A percentile compares a stretch with the other conserved stretches of the same genome.
phyloP scores from a whole-genome alignment of 2,888 invertebrate species.

The Erebia aethiops region DNA sequence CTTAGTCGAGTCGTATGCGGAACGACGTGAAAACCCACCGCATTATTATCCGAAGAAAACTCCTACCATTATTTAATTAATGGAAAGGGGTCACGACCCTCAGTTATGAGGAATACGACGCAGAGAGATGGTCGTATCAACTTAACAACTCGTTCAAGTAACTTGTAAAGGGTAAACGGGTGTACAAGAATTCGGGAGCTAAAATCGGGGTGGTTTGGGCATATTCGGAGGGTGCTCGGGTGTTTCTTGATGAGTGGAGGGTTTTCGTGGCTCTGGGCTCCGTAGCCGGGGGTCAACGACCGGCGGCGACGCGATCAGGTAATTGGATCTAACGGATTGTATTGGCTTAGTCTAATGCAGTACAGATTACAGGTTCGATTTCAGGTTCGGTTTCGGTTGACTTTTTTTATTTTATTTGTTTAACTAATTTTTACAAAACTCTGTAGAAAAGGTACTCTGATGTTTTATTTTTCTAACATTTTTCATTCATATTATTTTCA shows the following conservation, averaged over 20 bases:
- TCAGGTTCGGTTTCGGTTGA: slow-evolving; percentile 3
- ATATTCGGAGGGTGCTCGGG: slow-evolving; percentile 70
- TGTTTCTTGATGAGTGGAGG: slow-evolving; percentile 79
- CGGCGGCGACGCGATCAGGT: slow-evolving; percentile 76
- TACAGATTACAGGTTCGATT: slow-evolving; percentile 17
- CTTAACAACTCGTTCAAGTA: slow-evolving; percentile 10
- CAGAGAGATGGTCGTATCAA: too few relatives aligned
- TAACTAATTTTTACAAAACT: not conserved
- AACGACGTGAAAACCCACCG: too few relatives aligned
- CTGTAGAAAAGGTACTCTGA: too few relatives aligned
- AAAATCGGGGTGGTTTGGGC: slow-evolving; percentile 71
- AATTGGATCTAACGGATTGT: slow-evolving; percentile 61
- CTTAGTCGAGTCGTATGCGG: too few relatives aligned
- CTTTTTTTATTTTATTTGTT: slow-evolving; percentile 9
- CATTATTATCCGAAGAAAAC: too few relatives aligned
- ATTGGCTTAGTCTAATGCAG: slow-evolving; percentile 25
- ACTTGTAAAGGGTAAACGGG: slow-evolving; percentile 37
- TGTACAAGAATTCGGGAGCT: slow-evolving; percentile 76
- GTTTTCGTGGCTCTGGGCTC: slow-evolving; percentile 76
- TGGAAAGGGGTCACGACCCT: too few relatives aligned
- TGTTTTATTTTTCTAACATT: too few relatives aligned
- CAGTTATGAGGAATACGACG: too few relatives aligned
- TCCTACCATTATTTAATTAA: too few relatives aligned
- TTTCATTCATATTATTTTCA: too few relatives aligned
- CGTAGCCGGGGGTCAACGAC: slow-evolving; percentile 75